These are phyloP conservation scores for Phyllostomus discolor DNA, from an alignment of 2,113 vertebrate species.

Conservation along the genomic window DNA sequence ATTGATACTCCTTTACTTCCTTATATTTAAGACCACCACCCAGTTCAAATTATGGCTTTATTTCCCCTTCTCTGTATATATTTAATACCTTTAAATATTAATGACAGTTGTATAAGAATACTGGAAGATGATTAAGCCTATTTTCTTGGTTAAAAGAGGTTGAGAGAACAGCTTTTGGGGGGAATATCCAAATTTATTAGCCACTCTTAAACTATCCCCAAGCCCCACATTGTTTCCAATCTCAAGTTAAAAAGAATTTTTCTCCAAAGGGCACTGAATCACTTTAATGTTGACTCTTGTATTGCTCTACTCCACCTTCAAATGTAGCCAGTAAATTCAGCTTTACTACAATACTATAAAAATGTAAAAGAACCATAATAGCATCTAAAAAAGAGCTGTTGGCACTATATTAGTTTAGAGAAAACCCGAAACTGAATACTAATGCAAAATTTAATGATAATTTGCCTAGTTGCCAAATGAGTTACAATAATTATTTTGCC, in stretches of 20 bases:
- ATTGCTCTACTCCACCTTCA: constrained; percentile 75
- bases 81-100: constrained; percentile 67
- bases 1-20: background rate
- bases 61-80: constrained; percentile 34
- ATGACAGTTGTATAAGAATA: constrained; percentile 57
- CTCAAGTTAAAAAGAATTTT: constrained; percentile 76
- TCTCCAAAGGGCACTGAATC: constrained; percentile 75
- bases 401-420: constrained; percentile 73
- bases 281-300: constrained; percentile 77
- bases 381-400: constrained; percentile 79
- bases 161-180: constrained; percentile 67
- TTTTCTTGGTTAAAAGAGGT: constrained; percentile 69
- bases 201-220: constrained; percentile 69
- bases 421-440: constrained; percentile 78
- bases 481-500: constrained; percentile 76
- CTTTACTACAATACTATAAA: constrained; percentile 81
- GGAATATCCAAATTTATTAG: constrained; percentile 69
- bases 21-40: background rate
- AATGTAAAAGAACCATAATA: constrained; percentile 78
- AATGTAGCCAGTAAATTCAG: constrained; percentile 80
- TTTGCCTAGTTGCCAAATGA: constrained; percentile 74
- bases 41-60: constrained; percentile 1
- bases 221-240: constrained; percentile 73
- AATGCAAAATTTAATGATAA: constrained; percentile 77
- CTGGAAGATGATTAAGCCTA: constrained; percentile 62